Percentiles rank a stretch among this genome's conserved stretches.
Conservation (phyloP, 2,113 vertebrate genomes). For the Anser cygnoides region DNA sequence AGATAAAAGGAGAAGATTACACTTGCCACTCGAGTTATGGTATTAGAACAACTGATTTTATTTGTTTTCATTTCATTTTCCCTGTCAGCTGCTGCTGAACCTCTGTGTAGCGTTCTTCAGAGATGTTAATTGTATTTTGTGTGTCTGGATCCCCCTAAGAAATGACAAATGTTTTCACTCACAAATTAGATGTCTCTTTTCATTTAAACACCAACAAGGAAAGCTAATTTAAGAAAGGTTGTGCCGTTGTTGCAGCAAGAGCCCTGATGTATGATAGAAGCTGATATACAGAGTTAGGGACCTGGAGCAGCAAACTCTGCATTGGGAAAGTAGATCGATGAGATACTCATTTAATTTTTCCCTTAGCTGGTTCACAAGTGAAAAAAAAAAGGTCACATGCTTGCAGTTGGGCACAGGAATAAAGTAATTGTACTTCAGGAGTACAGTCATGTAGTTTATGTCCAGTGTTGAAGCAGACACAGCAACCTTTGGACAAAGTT, state of each 20-base stretch:
- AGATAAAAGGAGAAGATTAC: conserved; percentile 67
- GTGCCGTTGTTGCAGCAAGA: background rate
- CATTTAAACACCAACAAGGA: conserved; percentile 65
- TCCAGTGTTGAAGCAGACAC: background rate
- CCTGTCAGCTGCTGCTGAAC: conserved; percentile 61
- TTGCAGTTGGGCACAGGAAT: background rate
- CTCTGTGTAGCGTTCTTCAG: conserved; percentile 24
- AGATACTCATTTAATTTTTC: conserved; percentile 30
- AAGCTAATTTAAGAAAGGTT: conserved; percentile 55
- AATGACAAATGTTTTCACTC: conserved; percentile 65
- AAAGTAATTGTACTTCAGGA: background rate
- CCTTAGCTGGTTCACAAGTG: background rate
- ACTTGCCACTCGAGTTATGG: conserved; percentile 61
- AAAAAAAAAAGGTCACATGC: background rate
- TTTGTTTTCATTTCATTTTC: conserved; percentile 74
- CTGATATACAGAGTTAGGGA: conserved; percentile 54
- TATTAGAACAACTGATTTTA: conserved; percentile 71
- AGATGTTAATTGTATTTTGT: conserved; percentile 69
- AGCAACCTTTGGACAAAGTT: background rate
- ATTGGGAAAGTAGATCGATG: conserved; percentile 8
- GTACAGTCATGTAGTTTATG: background rate
- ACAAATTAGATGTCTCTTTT: conserved; percentile 75
- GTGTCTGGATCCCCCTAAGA: conserved; percentile 62
- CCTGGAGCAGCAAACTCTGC: background rate
- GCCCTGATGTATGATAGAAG: conserved; percentile 14